Base-by-base conservation (phyloP, 2,113 vertebrate species). In the Petrocephalus zakoni region DNA sequence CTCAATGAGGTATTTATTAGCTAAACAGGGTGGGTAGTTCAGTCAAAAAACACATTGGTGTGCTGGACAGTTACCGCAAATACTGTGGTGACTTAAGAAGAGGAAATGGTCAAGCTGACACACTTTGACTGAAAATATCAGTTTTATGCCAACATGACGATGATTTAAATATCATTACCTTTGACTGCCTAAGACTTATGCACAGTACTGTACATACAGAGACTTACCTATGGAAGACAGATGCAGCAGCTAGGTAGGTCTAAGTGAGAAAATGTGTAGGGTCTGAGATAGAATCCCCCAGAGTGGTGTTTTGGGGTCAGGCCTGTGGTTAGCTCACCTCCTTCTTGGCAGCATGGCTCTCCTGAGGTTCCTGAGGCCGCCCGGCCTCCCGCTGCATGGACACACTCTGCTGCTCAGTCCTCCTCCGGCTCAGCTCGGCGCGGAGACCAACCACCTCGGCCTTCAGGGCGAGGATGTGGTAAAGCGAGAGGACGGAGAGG, bases 361-460 rank as follows among this genome's bases (percentile, higher is more conserved):
- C 42, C 78, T 46, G 51, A 29, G 88, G 21, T 4, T 47, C 34
- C 75, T 17, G 72, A 8, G 52, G 52, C n/a, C 9, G 22, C 10
- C 58, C 42, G n/a, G 19, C 10, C 22, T 49, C 90, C 93, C 49
- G 94, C 90, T 90, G 92, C 91, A 58, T 88, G 88, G 84, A 15
- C 88, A 22, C 56, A 91, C 91, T 21, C 89, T 47, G 93, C 42
- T 92, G 92, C 55, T 94, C 93, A 51, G 93, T 92, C 90, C 92
- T 94, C 90, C 91, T 93, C 85, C 91, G 92, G 75, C 51, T 89
- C 52, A 94, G 90, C 75, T 97, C 93, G 0, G 91, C 94, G 86
- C 91, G 95, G 88, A 99, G 95, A 46, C 92, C 93, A 84, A 95
- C 95, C 89, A 99, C 95, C 91, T 99, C 97, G 2, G 96, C 95